A percentile compares a stretch with the other conserved stretches of the same genome.
Conservation (phyloP, 1,140 invertebrate species). For the Neodiprion lecontei region DNA sequence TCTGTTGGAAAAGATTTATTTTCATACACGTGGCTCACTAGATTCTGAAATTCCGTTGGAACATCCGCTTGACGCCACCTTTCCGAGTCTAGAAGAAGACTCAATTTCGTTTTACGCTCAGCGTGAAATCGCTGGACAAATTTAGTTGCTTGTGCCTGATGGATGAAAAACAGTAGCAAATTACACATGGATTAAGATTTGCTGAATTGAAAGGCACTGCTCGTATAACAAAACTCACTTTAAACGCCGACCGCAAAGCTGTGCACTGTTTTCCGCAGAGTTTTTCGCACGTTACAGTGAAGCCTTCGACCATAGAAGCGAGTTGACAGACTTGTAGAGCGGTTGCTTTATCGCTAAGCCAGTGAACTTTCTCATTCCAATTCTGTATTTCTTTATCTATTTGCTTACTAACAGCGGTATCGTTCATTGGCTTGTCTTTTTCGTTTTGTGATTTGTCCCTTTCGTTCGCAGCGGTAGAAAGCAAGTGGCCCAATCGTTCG, state of each 20-base stretch:
- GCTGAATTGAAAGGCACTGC: conserved; percentile 36
- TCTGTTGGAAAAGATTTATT: conserved; percentile 60
- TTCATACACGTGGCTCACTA: conserved; percentile 66
- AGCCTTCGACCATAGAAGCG: conserved; percentile 79
- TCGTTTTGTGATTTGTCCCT: conserved; percentile 62
- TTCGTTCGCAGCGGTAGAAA: conserved; percentile 77
- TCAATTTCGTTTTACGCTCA: conserved; percentile 86
- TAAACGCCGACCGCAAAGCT: conserved; percentile 82
- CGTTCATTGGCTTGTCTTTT: conserved; percentile 41
- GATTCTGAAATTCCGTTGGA: conserved; percentile 82
- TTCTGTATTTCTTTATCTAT: conserved; percentile 45
- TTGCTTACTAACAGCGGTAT: conserved; percentile 30
- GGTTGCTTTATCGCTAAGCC: conserved; percentile 66
- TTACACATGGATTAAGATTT: conserved; percentile 12
- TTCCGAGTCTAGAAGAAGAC: conserved; percentile 86
- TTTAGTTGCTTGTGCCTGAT: conserved; percentile 77
- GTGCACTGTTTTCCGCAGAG: conserved; percentile 82
- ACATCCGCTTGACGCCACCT: conserved; percentile 95
- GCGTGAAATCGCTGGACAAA: conserved; percentile 93
- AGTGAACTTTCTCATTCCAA: conserved; percentile 57
- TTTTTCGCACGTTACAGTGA: conserved; percentile 77
- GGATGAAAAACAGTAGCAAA: conserved; percentile 19
- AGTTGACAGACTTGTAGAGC: conserved; percentile 81
- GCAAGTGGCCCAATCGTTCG: conserved; percentile 85
- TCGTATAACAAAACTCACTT: conserved; percentile 64